A percentile compares a stretch with the other conserved stretches of the same genome.
Evolutionary conservation across 1,140 invertebrate species (phyloP).

Genomic region (Drosophila asahinai): DNA sequence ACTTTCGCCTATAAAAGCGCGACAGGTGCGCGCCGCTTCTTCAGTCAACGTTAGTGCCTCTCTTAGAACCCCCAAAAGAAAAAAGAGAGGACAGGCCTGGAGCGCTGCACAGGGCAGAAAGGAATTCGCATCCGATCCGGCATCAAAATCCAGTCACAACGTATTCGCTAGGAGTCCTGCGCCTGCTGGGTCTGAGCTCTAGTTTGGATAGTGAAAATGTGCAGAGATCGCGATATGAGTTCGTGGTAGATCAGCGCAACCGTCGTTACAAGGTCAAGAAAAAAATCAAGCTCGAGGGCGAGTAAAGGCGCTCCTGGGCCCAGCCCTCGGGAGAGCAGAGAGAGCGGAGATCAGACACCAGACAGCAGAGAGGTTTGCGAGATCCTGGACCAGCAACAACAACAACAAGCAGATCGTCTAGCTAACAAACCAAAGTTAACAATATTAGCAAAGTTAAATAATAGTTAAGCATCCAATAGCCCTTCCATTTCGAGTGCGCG

Average conservation of each 20-base stretch:
- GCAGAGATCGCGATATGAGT: constrained; percentile 86
- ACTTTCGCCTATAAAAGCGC: constrained; percentile 54
- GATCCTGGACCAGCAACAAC: constrained; percentile 40
- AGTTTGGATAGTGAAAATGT: constrained; percentile 85
- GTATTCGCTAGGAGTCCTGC: constrained; percentile 84
- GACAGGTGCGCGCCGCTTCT: constrained; percentile 46
- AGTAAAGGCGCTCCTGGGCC: constrained; percentile 38
- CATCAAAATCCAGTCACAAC: constrained; percentile 83
- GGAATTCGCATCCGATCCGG: constrained; percentile 65
- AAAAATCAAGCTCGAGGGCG: constrained; percentile 79
- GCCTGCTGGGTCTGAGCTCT: constrained; percentile 77
- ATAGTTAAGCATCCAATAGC: constrained; percentile 21
- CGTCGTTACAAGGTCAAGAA: constrained; percentile 85
- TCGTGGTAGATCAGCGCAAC: constrained; percentile 85
- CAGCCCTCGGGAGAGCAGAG: constrained; percentile 23
- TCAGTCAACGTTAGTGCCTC: constrained; percentile 48
- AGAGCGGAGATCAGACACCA: constrained; percentile 3
- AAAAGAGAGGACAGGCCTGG: constrained; percentile 25
- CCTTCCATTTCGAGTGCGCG: constrained; percentile 36
- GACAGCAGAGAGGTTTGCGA: constrained; percentile 1
- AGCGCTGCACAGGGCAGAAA: constrained; percentile 49
- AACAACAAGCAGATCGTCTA: constrained; percentile 25
- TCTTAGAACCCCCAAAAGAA: constrained; percentile 11
- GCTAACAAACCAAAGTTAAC: constrained; percentile 79
- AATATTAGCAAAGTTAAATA: constrained; percentile 59